A percentile compares a stretch with the other conserved stretches of the same genome.
Conservation (phyloP, 2,797 vertebrate species). For the Hephaestus fuliginosus region DNA sequence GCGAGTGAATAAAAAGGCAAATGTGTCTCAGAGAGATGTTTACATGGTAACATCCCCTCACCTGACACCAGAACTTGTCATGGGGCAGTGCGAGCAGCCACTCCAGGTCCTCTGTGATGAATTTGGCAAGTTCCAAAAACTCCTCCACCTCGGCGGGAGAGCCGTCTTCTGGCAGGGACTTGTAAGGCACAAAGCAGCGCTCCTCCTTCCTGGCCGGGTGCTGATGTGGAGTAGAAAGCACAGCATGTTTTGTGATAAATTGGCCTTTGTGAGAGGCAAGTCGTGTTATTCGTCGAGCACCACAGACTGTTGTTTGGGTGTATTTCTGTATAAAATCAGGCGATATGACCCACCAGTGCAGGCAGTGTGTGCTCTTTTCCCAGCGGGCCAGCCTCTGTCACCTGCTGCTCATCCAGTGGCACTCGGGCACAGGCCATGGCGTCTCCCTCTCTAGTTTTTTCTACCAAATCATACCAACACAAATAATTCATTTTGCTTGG, state of each 20-base stretch:
- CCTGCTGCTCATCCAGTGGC: conserved; percentile 92
- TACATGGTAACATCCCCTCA: conserved; percentile 54
- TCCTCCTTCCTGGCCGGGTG: conserved; percentile 92
- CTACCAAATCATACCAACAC: background rate
- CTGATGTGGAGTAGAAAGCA: conserved; percentile 74
- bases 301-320: background rate
- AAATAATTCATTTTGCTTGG: background rate
- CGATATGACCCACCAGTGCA: conserved; percentile 87
- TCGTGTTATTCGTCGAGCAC: background rate
- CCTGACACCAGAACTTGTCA: conserved; percentile 99
- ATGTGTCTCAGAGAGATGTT: background rate
- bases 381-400: conserved; percentile 84
- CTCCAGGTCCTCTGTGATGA: conserved; percentile 92
- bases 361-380: conserved; percentile 88
- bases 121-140: conserved; percentile 92
- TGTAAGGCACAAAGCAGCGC: conserved; percentile 92
- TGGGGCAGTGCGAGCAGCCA: conserved; percentile 95
- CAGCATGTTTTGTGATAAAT: background rate
- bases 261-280: background rate
- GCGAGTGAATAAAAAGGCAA: background rate
- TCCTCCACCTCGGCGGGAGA: conserved; percentile 90
- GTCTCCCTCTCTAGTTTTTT: conserved; percentile 24
- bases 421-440: conserved; percentile 80
- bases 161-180: conserved; percentile 85
- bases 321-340: background rate